phyloP scores from a whole-genome alignment of 1,140 invertebrate genomes.

The Bicyclus anynana region DNA sequence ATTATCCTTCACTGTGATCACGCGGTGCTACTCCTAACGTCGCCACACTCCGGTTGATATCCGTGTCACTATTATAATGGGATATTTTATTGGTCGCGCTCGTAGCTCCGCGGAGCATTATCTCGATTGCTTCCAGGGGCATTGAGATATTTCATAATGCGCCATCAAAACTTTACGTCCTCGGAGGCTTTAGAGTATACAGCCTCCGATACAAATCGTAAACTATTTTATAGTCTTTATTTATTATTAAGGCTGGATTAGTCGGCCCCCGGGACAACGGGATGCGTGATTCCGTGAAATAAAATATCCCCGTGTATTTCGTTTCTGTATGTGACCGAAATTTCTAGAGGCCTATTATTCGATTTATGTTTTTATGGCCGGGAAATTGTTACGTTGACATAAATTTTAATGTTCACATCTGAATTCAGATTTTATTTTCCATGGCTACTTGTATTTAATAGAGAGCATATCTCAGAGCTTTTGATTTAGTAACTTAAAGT shows the following conservation, averaged over 20 bases:
- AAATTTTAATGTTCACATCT: too few relatives aligned
- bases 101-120: conserved; percentile 10
- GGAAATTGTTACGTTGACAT: too few relatives aligned
- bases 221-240: conserved; percentile 38
- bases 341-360: too few relatives aligned
- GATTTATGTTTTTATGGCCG: too few relatives aligned
- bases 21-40: background rate
- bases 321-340: too few relatives aligned
- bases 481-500: too few relatives aligned
- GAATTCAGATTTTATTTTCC: too few relatives aligned
- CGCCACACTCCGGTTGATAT: background rate
- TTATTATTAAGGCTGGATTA: conserved; percentile 21
- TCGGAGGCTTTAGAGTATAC: conserved; percentile 12
- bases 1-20: background rate
- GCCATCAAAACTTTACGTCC: conserved; percentile 37
- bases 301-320: background rate
- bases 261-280: conserved; percentile 3
- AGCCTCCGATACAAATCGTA: conserved; percentile 35
- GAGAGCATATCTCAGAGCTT: too few relatives aligned
- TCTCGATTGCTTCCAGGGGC: conserved; percentile 22
- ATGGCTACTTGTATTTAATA: too few relatives aligned
- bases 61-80: background rate
- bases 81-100: background rate
- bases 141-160: conserved; percentile 30
- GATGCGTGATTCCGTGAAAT: conserved; percentile 15